Percentiles rank a stretch among this genome's conserved stretches.
Evolutionary conservation across 1,140 invertebrate genomes (phyloP).

Genomic region (Plectrocnemia conspersa): DNA sequence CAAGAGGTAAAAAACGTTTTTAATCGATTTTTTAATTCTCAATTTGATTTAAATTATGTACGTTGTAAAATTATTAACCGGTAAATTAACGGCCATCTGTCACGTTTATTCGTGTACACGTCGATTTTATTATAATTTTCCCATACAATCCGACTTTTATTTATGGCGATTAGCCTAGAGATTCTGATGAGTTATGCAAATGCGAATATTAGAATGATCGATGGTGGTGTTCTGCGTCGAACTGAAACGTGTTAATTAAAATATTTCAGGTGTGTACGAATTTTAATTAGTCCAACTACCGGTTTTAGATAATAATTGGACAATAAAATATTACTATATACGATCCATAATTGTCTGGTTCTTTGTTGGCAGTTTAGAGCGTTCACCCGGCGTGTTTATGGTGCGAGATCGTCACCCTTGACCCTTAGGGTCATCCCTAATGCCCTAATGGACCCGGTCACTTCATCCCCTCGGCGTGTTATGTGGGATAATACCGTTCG

Average conservation of each 20-base stretch:
- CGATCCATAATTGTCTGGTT: neutral
- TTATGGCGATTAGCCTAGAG: no score
- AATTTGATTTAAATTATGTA: no score
- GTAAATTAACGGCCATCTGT: no score
- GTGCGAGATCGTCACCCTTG: neutral
- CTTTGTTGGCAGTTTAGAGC: no score
- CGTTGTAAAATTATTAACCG: no score
- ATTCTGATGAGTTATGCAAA: slow-evolving; percentile 4
- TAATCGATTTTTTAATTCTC: no score
- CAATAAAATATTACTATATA: neutral
- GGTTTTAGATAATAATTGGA: neutral
- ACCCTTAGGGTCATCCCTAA: neutral
- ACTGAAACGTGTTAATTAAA: neutral
- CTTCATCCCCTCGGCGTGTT: neutral
- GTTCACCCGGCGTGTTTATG: no score
- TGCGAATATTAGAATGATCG: slow-evolving; percentile 1
- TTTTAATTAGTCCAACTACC: slow-evolving; percentile 1
- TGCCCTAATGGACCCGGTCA: neutral
- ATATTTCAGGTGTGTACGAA: neutral
- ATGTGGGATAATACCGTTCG: slow-evolving; percentile 1
- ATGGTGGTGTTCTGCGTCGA: neutral
- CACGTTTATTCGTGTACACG: no score
- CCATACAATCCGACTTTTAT: no score
- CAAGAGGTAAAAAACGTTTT: no score
- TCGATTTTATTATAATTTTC: no score